Evolutionary conservation across 2,113 vertebrate species (phyloP), one percentile per base, ranked within the genome.

Genomic region (Antigone vipio): DNA sequence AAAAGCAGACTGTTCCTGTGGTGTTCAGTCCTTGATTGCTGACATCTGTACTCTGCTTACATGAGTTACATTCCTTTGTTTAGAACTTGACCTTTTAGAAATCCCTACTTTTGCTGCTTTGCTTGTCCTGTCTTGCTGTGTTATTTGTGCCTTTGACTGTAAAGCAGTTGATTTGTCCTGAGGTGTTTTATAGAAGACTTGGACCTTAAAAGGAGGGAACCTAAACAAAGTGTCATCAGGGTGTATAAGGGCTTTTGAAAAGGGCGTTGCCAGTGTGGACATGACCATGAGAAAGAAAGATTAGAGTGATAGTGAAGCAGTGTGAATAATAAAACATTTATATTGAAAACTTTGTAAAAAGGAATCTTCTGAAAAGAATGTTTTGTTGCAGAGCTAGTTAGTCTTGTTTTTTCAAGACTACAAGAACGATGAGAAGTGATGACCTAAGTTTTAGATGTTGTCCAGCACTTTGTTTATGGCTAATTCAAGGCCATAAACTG

Each of bases 11-110:
- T 9, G 5, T 20, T 10, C 4, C 27, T 73, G 20, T 68, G 42
- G 9, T 40, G 40, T 52, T 76, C 20, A 3, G 3, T 34, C 8
- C 14, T 47, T 0, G 1, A 0, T 9, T 45, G 38, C 32, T 66
- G 67, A 5, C 29, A 3, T 52, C 29, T 22, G 7, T 58, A 40
- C 9, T 5, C 17, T 35, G 30, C 29, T 35, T 5, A 1, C 12
- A 5, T 38, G 22, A 52, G 13, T n/a, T 47, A 29, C 27, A 38
- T 55, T n/a, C 3, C 15, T 47, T 50, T 47, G n/a, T 78, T 95
- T 67, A 47, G 50, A 78, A 34, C 8, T 5, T 40, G 6, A 27
- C 8, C 20, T 79, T 56, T 56, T n/a, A 56, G 40, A 58, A 91
- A 55, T 86, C 8, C 6, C 14, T 50, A 0, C 4, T 50, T 62